A percentile compares a stretch with the other conserved stretches of the same genome.
Conservation (phyloP, 1,140 invertebrate genomes). For the Calliopsis andreniformis region DNA sequence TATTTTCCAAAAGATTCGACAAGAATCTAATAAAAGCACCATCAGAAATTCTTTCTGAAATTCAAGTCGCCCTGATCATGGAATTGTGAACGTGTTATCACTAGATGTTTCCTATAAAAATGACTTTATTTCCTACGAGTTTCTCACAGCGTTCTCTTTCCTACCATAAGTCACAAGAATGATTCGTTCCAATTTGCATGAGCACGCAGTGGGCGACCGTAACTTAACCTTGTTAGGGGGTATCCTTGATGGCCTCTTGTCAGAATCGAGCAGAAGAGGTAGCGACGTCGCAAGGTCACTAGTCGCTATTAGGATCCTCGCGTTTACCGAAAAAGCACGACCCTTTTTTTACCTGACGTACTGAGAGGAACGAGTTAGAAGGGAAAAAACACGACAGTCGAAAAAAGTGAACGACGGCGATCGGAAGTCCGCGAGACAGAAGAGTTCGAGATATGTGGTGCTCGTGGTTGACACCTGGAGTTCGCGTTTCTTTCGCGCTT, state of each 20-base stretch:
- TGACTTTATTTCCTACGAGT: conserved; percentile 18
- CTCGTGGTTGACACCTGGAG: neutral
- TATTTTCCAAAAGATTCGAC: too few relatives aligned
- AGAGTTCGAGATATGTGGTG: neutral
- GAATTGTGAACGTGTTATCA: too few relatives aligned
- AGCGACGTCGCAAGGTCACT: conserved; percentile 30
- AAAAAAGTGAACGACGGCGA: neutral
- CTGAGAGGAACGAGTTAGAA: conserved; percentile 9
- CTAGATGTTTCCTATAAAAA: too few relatives aligned
- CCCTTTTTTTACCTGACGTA: conserved; percentile 15
- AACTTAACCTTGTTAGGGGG: conserved; percentile 35
- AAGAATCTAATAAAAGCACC: too few relatives aligned
- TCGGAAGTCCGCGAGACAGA: neutral
- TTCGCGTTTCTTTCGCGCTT: neutral
- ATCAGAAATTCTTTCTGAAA: neutral
- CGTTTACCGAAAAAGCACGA: neutral
- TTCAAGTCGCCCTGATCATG: conserved; percentile 14
- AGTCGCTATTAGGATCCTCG: neutral
- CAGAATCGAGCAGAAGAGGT: conserved; percentile 5
- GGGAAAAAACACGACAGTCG: neutral
- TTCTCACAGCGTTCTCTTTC: neutral
- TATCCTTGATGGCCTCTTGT: neutral
- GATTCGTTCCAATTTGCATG: conserved; percentile 45
- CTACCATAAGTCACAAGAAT: conserved; percentile 1
- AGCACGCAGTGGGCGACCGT: conserved; percentile 23